Conservation (phyloP, 2,888 invertebrate species). For the Ophioninae sp. region DNA sequence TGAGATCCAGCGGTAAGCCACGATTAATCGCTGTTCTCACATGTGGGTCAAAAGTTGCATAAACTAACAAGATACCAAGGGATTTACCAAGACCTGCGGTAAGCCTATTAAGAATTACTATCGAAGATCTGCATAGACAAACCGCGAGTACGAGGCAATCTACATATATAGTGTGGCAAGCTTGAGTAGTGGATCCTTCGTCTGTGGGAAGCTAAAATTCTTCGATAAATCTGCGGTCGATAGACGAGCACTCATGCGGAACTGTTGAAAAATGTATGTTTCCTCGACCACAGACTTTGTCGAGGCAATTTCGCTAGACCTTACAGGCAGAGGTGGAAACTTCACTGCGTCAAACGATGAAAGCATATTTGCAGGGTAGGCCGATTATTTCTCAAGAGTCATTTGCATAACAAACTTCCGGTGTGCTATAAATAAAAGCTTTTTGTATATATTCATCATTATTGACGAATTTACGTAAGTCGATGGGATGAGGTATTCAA, state of each 20-base stretch:
- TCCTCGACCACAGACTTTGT: background rate
- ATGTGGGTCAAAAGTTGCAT: constrained; percentile 80
- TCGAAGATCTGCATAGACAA: constrained; percentile 43
- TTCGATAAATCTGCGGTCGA: constrained; percentile 21
- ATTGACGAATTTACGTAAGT: background rate
- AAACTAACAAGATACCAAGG: constrained; percentile 78
- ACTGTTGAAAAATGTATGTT: constrained; percentile 11
- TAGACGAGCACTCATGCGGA: constrained; percentile 18
- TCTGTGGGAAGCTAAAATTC: background rate
- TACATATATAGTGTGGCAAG: constrained; percentile 14
- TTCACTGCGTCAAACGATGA: background rate
- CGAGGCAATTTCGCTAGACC: background rate
- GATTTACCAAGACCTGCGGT: constrained; percentile 76
- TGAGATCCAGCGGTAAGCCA: constrained; percentile 63
- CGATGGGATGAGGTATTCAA: background rate
- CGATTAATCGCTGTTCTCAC: constrained; percentile 75
- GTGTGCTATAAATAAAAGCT: background rate
- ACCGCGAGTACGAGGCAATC: background rate
- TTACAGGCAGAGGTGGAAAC: background rate
- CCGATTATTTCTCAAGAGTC: background rate
- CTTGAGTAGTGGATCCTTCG: background rate
- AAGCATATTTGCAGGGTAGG: background rate
- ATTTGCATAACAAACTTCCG: background rate
- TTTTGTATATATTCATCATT: background rate
- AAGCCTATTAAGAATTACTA: constrained; percentile 75